phyloP scores from a whole-genome alignment of 2,797 vertebrate species.

The Amblyopsis hoosieri region DNA sequence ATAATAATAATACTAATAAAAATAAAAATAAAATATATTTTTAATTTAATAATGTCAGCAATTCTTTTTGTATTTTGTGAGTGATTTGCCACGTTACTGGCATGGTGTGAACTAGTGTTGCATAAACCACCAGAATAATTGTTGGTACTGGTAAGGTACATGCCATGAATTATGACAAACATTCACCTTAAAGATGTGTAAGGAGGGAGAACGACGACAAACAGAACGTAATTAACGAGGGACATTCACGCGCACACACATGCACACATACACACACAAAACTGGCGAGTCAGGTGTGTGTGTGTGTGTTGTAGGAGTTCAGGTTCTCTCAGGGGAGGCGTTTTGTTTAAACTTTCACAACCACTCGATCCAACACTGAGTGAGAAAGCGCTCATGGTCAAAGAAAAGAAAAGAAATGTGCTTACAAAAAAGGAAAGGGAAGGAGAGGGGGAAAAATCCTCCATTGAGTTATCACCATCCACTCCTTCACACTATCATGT shows the following conservation, averaged over 20 bases:
- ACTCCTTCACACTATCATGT: conserved; percentile 53
- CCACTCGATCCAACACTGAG: conserved; percentile 51
- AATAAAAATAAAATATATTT: conserved; percentile 43
- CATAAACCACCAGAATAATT: conserved; percentile 36
- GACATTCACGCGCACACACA: conserved; percentile 51
- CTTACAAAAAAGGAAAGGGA: conserved; percentile 12
- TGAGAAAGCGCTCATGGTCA: conserved; percentile 57
- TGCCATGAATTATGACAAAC: conserved; percentile 45
- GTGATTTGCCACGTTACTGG: conserved; percentile 32
- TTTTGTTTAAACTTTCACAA: conserved; percentile 69
- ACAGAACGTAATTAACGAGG: conserved; percentile 55
- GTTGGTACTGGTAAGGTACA: conserved; percentile 20
- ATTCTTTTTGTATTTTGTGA: neutral
- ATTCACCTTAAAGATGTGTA: conserved; percentile 65
- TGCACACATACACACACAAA: conserved; percentile 44
- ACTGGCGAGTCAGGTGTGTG: conserved; percentile 65
- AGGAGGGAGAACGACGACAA: conserved; percentile 32
- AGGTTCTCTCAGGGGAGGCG: conserved; percentile 52
- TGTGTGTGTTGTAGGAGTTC: conserved; percentile 43
- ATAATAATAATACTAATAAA: conserved; percentile 40
- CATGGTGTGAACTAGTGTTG: conserved; percentile 10
- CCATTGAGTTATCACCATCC: conserved; percentile 61
- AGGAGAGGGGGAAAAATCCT: conserved; percentile 47
- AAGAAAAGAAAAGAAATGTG: neutral
- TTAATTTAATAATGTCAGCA: too few relatives aligned